Base-by-base conservation (phyloP, 2,113 vertebrate genomes). In the Sebastes fasciatus region DNA sequence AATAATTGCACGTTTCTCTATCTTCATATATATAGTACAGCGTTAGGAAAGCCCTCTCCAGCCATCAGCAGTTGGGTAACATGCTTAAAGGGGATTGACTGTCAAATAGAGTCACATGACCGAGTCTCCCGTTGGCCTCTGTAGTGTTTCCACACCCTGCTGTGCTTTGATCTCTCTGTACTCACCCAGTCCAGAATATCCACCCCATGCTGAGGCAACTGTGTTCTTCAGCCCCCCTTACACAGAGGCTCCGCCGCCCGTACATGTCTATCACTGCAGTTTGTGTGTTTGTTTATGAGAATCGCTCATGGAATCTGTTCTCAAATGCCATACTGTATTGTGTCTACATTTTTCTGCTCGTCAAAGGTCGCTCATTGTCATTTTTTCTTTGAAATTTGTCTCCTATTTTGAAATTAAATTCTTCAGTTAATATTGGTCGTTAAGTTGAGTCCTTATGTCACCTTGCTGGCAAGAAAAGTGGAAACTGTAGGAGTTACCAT, bases 171-270 rank as follows among this genome's bases (percentile, higher is more conserved):
- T 96, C 93, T 94, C 82, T 94, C 4, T 92, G 94, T 19, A 93
- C 87, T 54, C 93, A 91, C 66, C 91, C 92, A 21, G 84, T 72
- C 81, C 95, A 86, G 68, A 95, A 95, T 85, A 77, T 95, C 91
- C 86, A 90, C 74, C 80, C 90, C 80, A 70, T 12, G 40, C 90
- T 76, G 94, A 94, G 58, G 93, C 94, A 57, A 94, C 92, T 81
- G 69, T 67, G 77, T 78, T 84, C 70, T 79, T 73, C 55, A 67
- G 14, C 40, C 16, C 34, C 43, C 40, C n/a, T 86, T 89, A 62
- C 60, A 61, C 57, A 58, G 8, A 49, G 21, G 51, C 19, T 57
- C n/a, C 54, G n/a, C 54, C 54, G 8, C 54, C 84, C 80, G 21
- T 12, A 21, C 21, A 55, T 2, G 23, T 40, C 19, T 46, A 21